phyloP scores from a whole-genome alignment of 2,113 vertebrate genomes.

The Upupa epops region DNA sequence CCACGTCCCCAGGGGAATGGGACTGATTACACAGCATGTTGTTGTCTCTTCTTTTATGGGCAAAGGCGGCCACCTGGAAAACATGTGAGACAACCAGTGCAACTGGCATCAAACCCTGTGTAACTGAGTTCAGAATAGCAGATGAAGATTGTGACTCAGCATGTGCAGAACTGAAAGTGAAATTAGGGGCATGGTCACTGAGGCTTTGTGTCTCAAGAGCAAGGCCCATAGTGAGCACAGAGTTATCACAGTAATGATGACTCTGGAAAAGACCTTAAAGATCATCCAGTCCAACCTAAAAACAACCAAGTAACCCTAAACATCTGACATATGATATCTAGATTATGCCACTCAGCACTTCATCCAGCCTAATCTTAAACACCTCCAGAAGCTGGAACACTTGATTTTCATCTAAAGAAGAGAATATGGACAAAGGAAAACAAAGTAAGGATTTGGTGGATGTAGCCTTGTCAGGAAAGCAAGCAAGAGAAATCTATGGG shows the following conservation, averaged over 20 bases:
- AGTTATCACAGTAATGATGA: no score
- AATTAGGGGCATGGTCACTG: neutral
- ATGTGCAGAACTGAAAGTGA: neutral
- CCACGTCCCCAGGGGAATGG: neutral
- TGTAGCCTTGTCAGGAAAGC: neutral
- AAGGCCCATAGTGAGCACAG: neutral
- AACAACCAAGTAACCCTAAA: no score
- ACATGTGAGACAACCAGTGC: neutral
- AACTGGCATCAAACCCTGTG: neutral
- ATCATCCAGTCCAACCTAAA: no score
- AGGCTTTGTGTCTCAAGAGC: neutral
- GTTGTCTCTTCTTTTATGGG: neutral
- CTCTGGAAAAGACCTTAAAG: no score
- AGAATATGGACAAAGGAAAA: neutral
- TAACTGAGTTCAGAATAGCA: neutral
- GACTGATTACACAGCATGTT: neutral
- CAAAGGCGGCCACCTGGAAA: constrained; percentile 15
- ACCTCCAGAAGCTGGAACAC: no score
- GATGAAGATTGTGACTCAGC: neutral
- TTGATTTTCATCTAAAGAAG: neutral
- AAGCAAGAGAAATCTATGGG: neutral
- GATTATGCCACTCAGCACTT: no score
- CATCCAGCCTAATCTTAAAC: no score
- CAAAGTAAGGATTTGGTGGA: neutral
- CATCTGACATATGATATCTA: no score